Evolutionary conservation across 2,113 vertebrate genomes (phyloP), one percentile per base, ranked within the genome.

Genomic region (Nannospalax galili): DNA sequence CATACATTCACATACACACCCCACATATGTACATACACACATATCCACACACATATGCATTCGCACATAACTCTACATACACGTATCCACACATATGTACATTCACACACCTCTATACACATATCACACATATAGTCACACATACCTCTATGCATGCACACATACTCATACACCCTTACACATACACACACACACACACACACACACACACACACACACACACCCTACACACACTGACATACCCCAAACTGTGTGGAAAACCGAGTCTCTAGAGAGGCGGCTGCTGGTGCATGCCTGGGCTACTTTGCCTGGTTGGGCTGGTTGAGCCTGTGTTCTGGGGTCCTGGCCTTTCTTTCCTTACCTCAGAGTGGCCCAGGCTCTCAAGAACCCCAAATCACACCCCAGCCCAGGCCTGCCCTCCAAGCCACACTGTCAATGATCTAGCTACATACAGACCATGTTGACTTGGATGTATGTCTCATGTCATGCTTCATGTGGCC

Each of bases 341-440:
- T 37, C 30, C 1, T 32, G 16, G 40, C 62, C 26, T n/a, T 40
- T 62, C n/a, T 35, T 8, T 11, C 48, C 48, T 37, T 40, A 17
- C 42, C 5, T 81, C 81, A 9, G 14, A 45, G n/a, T 28, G 52
- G 30, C 35, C n/a, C 8, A 58, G 69, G 14, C 45, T 67, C 58
- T 40, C 1, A 35, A 60, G 62, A 40, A 11, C 48, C 69, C 56
- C 28, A 20, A 30, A 5, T 15, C 37, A 26, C 10, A 45, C 16
- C 56, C 58, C 42, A 16, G 40, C 56, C 30, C 56, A 40, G 42
- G 7, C 58, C 40, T 22, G 62, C n/a, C 48, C 67, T 86, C 60
- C 24, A 4, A 22, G 75, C 65, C 35, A 35, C 15, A 17, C 0
- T 0, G 0, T 42, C 72, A 12, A 14, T 0, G 30, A 7, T 7